A percentile compares a stretch with the other conserved stretches of the same genome.
Conservation (phyloP, 2,113 vertebrate genomes). For the Colaptes auratus region DNA sequence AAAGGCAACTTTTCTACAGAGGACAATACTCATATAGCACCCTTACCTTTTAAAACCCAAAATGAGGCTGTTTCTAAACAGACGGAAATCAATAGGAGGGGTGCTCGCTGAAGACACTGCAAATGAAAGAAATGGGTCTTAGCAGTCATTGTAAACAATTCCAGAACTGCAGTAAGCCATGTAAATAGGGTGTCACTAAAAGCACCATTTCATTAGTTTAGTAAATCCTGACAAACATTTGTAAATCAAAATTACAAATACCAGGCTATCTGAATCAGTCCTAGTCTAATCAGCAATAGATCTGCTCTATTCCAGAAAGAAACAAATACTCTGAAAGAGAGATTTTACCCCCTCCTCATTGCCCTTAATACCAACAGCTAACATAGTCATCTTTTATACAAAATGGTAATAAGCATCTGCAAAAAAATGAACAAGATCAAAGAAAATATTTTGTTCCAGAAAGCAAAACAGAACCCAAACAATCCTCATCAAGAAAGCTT, state of each 20-base stretch:
- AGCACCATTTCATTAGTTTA: background rate
- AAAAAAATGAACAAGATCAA: background rate
- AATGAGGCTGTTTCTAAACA: constrained; percentile 78
- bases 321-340: background rate
- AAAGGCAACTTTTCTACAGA: background rate
- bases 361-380: background rate
- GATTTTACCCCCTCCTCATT: background rate
- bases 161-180: background rate
- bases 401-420: background rate
- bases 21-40: background rate
- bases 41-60: constrained; percentile 87
- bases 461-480: background rate
- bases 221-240: background rate
- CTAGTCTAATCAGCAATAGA: background rate
- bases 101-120: constrained; percentile 83
- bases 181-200: background rate
- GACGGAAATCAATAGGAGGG: constrained; percentile 60
- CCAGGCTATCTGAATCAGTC: background rate
- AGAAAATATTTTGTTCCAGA: background rate
- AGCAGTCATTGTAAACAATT: background rate
- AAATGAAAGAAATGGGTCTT: constrained; percentile 15
- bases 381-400: background rate
- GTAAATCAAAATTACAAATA: background rate
- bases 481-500: background rate
- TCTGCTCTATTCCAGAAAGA: background rate